phyloP scores from a whole-genome alignment of 2,888 invertebrate species.

The Margaritifera margaritifera region DNA sequence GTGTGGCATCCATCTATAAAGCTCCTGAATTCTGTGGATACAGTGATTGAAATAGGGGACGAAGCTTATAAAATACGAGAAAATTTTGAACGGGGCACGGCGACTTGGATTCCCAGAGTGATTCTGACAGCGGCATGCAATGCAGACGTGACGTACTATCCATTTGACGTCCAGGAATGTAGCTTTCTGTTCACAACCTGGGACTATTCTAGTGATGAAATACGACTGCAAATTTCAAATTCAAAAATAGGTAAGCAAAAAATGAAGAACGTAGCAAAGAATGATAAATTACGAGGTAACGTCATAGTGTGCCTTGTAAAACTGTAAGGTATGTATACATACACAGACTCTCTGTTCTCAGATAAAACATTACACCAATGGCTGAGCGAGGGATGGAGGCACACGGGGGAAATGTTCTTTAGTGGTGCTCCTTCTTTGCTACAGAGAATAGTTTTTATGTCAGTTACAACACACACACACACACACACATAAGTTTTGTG shows the following conservation, averaged over 20 bases:
- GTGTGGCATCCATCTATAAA: slow-evolving; percentile 33
- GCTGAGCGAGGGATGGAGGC: no score
- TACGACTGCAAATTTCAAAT: slow-evolving; percentile 12
- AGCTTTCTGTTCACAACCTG: slow-evolving; percentile 32
- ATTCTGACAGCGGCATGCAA: slow-evolving; percentile 28
- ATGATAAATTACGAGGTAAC: no score
- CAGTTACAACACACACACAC: no score
- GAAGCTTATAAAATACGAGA: slow-evolving; percentile 31
- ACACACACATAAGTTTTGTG: no score
- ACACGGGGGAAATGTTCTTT: no score
- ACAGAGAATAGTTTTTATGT: no score
- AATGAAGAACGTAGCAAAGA: no score
- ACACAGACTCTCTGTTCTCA: no score
- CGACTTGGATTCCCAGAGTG: slow-evolving; percentile 30
- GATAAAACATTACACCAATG: no score
- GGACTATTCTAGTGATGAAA: slow-evolving; percentile 27
- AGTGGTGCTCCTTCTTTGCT: no score
- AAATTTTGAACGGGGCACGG: slow-evolving; percentile 1
- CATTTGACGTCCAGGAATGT: slow-evolving; percentile 34
- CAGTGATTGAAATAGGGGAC: slow-evolving; percentile 31
- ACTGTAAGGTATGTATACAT: no score
- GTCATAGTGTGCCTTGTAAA: no score
- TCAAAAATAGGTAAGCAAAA: slow-evolving; percentile 5
- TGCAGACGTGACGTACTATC: slow-evolving; percentile 38
- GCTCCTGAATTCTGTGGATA: slow-evolving; percentile 33